These are phyloP conservation scores for Pelagia noctiluca DNA, from an alignment of 30 jellyfish, hydroid and myxozoan genomes.

Conservation along the genomic window DNA sequence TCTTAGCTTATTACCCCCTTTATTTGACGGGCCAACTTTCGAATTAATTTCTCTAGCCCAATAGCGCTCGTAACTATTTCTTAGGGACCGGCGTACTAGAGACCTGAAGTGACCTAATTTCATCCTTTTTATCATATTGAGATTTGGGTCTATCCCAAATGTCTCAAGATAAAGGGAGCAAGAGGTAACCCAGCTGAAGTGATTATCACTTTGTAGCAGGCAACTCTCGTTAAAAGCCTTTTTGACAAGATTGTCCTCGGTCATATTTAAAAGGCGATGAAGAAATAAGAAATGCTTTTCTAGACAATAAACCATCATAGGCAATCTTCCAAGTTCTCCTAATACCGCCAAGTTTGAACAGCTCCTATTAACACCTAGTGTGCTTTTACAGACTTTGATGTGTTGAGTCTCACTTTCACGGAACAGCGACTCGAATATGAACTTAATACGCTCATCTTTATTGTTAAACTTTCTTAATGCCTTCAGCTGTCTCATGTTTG, in stretches of 20 bases:
- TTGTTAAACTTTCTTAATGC: neutral
- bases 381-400: neutral
- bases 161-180: too few species aligned
- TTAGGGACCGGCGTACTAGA: neutral
- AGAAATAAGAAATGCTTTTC: neutral
- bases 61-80: neutral
- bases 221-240: neutral
- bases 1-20: neutral
- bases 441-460: neutral
- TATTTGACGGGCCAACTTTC: neutral
- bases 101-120: neutral
- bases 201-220: neutral
- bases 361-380: neutral
- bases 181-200: too few species aligned
- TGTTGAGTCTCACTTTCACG: too few species aligned
- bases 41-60: neutral
- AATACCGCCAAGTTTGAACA: too few species aligned
- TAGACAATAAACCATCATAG: too few species aligned
- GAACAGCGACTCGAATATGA: too few species aligned
- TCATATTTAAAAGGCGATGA: constrained; percentile 2
- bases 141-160: too few species aligned
- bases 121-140: too few species aligned
- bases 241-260: neutral
- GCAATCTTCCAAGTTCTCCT: too few species aligned
- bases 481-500: neutral